Conservation (phyloP, 2,888 invertebrate genomes). For the Eupithecia dodoneata region DNA sequence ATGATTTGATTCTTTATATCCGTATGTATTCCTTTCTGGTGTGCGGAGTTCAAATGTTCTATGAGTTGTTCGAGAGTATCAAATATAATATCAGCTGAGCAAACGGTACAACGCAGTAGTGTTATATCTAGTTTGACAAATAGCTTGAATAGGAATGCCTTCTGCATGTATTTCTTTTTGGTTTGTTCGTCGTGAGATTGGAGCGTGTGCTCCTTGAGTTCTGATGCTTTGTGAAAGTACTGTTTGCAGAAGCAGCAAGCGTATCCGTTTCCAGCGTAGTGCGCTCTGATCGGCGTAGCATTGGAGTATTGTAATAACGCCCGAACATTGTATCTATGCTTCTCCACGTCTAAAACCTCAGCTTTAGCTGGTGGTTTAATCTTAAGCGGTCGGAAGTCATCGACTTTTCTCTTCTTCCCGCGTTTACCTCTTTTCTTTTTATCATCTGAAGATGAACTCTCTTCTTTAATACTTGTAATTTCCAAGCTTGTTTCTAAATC, state of each 20-base stretch:
- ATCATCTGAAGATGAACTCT: constrained; percentile 22
- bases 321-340: constrained; percentile 60
- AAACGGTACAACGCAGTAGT: constrained; percentile 52
- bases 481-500: constrained; percentile 32
- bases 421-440: constrained; percentile 21
- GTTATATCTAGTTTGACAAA: constrained; percentile 60
- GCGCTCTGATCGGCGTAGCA: constrained; percentile 66
- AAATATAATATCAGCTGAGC: constrained; percentile 48
- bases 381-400: constrained; percentile 23
- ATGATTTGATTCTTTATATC: constrained; percentile 62
- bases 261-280: constrained; percentile 61
- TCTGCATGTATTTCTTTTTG: constrained; percentile 61
- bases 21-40: constrained; percentile 49
- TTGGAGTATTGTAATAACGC: constrained; percentile 64
- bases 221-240: constrained; percentile 56
- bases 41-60: constrained; percentile 42
- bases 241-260: constrained; percentile 64
- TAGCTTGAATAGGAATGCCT: constrained; percentile 47
- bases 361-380: constrained; percentile 26
- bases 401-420: constrained; percentile 19
- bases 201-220: constrained; percentile 63
- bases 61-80: constrained; percentile 45
- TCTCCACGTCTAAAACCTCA: constrained; percentile 45
- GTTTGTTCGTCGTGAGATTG: constrained; percentile 51
- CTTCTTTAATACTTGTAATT: constrained; percentile 28